phyloP scores from a whole-genome alignment of 2,797 vertebrate species.

The Trematomus bernacchii region DNA sequence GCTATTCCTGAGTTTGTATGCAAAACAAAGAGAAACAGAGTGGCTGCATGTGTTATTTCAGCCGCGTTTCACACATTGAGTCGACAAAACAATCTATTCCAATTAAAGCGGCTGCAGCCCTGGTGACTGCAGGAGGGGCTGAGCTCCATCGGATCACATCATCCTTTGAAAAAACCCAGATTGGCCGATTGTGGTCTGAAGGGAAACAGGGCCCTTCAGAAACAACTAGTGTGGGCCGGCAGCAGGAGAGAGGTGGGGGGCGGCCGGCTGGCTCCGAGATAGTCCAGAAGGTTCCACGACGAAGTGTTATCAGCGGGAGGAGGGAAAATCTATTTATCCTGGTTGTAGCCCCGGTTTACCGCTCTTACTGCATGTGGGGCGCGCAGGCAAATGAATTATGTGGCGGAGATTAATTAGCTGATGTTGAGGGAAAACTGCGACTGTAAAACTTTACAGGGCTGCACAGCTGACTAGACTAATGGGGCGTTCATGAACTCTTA shows the following conservation, averaged over 20 bases:
- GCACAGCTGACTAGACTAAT: conserved; percentile 77
- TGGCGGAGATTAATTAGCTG: conserved; percentile 78
- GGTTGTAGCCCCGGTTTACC: conserved; percentile 51
- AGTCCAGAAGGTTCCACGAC: conserved; percentile 63
- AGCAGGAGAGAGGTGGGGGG: conserved; percentile 4
- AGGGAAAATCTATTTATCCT: conserved; percentile 66
- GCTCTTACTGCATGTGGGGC: conserved; percentile 62
- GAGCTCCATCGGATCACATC: conserved; percentile 76
- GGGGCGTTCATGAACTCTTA: conserved; percentile 79
- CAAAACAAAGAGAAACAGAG: conserved; percentile 33
- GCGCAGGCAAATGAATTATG: conserved; percentile 75
- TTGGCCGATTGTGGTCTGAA: conserved; percentile 68
- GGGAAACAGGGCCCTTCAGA: conserved; percentile 69
- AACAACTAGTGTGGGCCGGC: conserved; percentile 64
- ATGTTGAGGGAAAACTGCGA: conserved; percentile 77
- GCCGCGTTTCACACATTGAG: conserved; percentile 75
- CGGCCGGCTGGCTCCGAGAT: conserved; percentile 41
- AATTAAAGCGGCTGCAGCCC: conserved; percentile 77
- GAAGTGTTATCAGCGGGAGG: conserved; percentile 25
- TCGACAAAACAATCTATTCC: conserved; percentile 81
- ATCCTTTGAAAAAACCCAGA: conserved; percentile 70
- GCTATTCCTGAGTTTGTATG: conserved; percentile 30
- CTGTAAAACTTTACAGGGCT: conserved; percentile 74
- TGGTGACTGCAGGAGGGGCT: conserved; percentile 62
- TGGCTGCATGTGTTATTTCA: conserved; percentile 70